Percentiles rank a stretch among this genome's conserved stretches.
These are phyloP conservation scores for Dromius quadrimaculatus DNA, from an alignment of 2,888 invertebrate species.

Conservation along the genomic window DNA sequence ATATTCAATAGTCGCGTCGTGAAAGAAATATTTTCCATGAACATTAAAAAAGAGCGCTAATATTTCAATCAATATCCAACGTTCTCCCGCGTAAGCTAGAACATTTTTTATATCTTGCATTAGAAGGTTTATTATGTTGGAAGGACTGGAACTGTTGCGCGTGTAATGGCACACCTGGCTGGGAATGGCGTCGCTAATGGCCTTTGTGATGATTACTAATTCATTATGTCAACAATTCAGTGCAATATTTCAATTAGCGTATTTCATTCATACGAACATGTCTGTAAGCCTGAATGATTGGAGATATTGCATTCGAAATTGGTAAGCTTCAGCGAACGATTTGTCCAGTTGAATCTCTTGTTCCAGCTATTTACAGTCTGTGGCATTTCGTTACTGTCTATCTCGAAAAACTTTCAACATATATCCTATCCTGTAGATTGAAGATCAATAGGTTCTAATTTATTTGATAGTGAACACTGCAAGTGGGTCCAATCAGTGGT, in stretches of 20 bases:
- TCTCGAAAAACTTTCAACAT: too few relatives aligned
- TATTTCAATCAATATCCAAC: constrained; percentile 40
- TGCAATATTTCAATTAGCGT: constrained; percentile 61
- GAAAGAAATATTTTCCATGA: constrained; percentile 30
- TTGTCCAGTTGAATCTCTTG: constrained; percentile 32
- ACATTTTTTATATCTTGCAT: constrained; percentile 24
- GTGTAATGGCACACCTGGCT: constrained; percentile 22
- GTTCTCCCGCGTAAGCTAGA: constrained; percentile 13
- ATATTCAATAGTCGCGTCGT: constrained; percentile 26
- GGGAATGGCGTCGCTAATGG: constrained; percentile 59
- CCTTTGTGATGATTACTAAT: constrained; percentile 61
- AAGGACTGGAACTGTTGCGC: constrained; percentile 53
- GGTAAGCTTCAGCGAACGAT: constrained; percentile 21
- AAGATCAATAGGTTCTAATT: too few relatives aligned
- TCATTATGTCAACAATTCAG: constrained; percentile 61
- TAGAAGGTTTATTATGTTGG: constrained; percentile 42
- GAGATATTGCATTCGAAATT: constrained; percentile 22
- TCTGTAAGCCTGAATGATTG: constrained; percentile 20
- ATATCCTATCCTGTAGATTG: too few relatives aligned
- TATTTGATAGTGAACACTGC: too few relatives aligned
- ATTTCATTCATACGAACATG: constrained; percentile 57
- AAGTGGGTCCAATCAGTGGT: too few relatives aligned
- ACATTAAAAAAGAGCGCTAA: constrained; percentile 41
- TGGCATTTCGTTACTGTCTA: too few relatives aligned
- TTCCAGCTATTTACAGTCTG: too few relatives aligned